Conservation (phyloP, 2,113 vertebrate genomes). For the Tylochromis polylepis region DNA sequence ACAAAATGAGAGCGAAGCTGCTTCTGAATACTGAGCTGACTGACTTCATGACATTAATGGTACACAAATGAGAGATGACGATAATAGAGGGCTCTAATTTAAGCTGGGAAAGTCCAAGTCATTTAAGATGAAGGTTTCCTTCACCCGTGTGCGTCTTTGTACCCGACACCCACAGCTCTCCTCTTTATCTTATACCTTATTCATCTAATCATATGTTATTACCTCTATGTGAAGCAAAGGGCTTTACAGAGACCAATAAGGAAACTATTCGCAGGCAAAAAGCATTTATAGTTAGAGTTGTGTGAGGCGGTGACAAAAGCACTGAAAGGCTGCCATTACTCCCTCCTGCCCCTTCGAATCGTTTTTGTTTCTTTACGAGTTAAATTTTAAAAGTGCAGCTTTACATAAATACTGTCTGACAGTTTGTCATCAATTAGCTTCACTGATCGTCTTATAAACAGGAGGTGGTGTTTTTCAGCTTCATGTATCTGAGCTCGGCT, state of each 20-base stretch:
- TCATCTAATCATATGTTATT: conserved; percentile 9
- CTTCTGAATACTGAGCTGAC: not conserved
- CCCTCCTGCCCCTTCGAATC: not conserved
- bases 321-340: not conserved
- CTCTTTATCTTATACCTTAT: not conserved
- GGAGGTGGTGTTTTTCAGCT: not conserved
- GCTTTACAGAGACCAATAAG: not conserved
- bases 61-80: not conserved
- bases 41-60: not conserved
- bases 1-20: not conserved
- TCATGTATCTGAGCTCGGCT: not conserved
- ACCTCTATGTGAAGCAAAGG: not conserved
- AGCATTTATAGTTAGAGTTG: not conserved
- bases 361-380: not conserved
- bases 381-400: not conserved
- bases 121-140: not conserved
- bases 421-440: not conserved
- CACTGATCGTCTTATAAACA: not conserved
- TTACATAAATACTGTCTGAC: not conserved
- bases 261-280: not conserved
- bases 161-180: not conserved
- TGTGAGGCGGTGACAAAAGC: not conserved
- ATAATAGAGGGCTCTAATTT: not conserved
- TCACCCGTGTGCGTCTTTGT: not conserved
- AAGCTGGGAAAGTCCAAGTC: not conserved